Evolutionary conservation across 2,113 vertebrate species (phyloP), one percentile per base, ranked within the genome.

Genomic region (Cyphomyrus plagiostoma): DNA sequence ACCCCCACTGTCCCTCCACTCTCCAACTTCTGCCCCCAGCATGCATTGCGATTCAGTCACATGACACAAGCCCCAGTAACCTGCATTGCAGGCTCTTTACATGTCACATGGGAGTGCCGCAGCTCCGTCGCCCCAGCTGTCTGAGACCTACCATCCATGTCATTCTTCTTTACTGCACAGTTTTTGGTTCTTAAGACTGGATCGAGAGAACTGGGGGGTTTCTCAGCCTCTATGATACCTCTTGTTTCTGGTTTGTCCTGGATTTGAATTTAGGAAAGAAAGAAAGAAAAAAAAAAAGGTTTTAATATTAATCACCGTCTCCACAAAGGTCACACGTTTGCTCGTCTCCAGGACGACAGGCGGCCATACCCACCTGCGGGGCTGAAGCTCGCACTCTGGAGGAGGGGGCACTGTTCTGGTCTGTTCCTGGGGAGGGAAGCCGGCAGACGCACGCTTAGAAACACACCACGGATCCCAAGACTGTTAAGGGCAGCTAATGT

Each of bases 401-500:
- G 42, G 90, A 91, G 7, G 83, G 21, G 50, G 11, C 23, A 49
- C 49, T 46, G 56, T 39, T 58, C 52, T 92, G 86, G 19, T 91
- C 90, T 53, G 89, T 39, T 92, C 23, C 92, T 93, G 90, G 46
- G 74, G 94, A 77, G 89, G 84, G 88, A 49, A 88, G 11, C 48
- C 26, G 45, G 58, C 17, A 53, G 21, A 46, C 52, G 39, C 48
- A 19, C 13, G 17, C 15, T 80, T 46, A 80, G 48, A 52, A 48
- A 80, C 19, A 50, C 21, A 48, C 45, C 6, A n/a, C 21, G 11
- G 10, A 26, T 1, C 8, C 26, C 7, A 4, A 9, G 10, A 52
- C 49, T 5, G 3, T n/a, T 46, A 2, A 42, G 74, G 35, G 74
- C 74, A 19, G 30, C 13, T 6, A 80, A 15, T 80, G 35, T 77